These are phyloP conservation scores for Julus scandinavius DNA, from an alignment of 2,888 invertebrate genomes.

Conservation along the genomic window DNA sequence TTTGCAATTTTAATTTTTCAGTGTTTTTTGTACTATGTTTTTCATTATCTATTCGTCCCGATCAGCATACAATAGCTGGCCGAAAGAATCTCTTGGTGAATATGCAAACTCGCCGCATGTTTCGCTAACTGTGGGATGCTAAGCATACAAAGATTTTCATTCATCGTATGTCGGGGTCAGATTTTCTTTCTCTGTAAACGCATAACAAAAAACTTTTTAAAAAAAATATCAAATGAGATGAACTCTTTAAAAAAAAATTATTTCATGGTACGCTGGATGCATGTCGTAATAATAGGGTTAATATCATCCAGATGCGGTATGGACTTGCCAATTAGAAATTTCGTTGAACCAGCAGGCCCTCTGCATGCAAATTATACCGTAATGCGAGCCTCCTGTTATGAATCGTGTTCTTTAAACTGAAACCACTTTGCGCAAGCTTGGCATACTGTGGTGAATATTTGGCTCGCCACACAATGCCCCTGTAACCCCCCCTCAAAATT, in stretches of 20 bases:
- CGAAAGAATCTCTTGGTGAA: not conserved
- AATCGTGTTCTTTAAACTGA: not conserved
- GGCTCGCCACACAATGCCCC: not conserved
- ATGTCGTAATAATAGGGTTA: not conserved
- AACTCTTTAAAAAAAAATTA: not conserved
- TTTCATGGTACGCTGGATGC: not conserved
- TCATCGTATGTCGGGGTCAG: not conserved
- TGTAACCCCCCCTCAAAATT: not conserved
- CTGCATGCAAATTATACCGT: not conserved
- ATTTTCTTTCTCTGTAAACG: not conserved
- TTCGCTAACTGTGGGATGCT: slow-evolving; percentile 1
- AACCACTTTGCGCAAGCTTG: not conserved
- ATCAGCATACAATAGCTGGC: slow-evolving; percentile 39
- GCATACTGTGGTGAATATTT: not conserved
- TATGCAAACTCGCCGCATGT: slow-evolving; percentile 3
- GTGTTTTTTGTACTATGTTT: not conserved
- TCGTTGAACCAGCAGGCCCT: slow-evolving; percentile 23
- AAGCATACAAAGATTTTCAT: slow-evolving; percentile 14
- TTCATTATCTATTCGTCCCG: slow-evolving; percentile 1
- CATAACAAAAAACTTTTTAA: not conserved
- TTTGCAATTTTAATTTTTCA: not conserved
- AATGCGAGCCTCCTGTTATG: not conserved
- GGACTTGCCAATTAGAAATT: slow-evolving; percentile 34
- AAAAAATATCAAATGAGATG: slow-evolving; percentile 3
- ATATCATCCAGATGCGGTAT: slow-evolving; percentile 26